Conservation (phyloP, 2,797 vertebrate genomes). For the Prionace glauca region DNA sequence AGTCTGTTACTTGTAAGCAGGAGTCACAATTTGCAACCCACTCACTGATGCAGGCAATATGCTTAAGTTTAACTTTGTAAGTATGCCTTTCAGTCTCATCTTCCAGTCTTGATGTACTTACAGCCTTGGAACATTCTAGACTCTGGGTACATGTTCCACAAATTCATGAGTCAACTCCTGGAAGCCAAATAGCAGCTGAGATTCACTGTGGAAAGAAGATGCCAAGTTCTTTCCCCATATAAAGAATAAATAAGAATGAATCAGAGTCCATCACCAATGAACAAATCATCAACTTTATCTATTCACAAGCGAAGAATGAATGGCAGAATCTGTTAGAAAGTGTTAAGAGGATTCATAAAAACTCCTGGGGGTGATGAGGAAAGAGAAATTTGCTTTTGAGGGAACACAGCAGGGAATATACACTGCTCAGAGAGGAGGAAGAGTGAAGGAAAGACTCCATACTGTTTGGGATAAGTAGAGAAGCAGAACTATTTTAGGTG, state of each 20-base stretch:
- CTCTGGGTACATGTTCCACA: neutral
- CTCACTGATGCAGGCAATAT: too few species aligned
- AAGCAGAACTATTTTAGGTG: neutral
- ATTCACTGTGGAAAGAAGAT: neutral
- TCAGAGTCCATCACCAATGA: neutral
- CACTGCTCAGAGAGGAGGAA: neutral
- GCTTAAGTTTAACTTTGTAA: neutral
- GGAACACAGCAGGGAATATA: neutral
- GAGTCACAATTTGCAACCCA: too few species aligned
- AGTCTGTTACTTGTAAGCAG: neutral
- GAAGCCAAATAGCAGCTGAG: neutral
- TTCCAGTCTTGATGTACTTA: neutral
- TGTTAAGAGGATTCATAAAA: neutral
- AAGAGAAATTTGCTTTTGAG: neutral
- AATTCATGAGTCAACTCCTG: neutral
- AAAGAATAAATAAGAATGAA: neutral
- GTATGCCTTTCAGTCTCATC: neutral
- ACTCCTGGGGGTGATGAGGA: neutral
- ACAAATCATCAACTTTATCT: slow-evolving; percentile 5
- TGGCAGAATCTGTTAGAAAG: neutral
- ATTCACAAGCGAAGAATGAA: neutral
- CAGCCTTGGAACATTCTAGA: neutral
- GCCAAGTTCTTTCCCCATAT: neutral
- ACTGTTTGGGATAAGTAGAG: neutral
- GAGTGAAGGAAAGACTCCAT: neutral